Evolutionary conservation across 2,113 vertebrate species (phyloP).

Genomic region (Percopsis transmontana): DNA sequence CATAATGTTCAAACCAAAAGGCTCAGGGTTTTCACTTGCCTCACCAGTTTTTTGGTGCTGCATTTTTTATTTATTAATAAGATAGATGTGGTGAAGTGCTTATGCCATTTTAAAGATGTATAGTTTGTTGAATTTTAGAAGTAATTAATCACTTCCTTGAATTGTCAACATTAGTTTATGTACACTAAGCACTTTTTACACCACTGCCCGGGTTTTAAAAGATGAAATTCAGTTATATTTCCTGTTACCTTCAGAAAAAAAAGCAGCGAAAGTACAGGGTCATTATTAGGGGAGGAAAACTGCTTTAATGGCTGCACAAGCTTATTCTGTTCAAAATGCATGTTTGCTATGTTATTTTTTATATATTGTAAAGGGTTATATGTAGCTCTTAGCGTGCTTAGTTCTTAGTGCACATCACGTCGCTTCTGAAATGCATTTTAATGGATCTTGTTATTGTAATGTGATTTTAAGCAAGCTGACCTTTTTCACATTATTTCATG

Average conservation of each 20-base stretch:
- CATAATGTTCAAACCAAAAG: neutral
- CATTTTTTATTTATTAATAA: conserved; percentile 34
- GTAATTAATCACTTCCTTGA: too few relatives aligned
- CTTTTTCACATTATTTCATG: conserved; percentile 39
- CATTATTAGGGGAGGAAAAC: too few relatives aligned
- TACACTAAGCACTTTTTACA: neutral
- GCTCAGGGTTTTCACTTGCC: conserved; percentile 3
- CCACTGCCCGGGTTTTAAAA: neutral
- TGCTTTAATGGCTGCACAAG: neutral
- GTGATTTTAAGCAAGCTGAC: conserved; percentile 48
- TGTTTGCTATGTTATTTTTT: neutral
- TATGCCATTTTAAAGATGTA: conserved; percentile 53
- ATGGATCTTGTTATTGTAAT: conserved; percentile 51
- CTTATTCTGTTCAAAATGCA: neutral
- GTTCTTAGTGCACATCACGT: neutral
- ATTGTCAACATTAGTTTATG: neutral
- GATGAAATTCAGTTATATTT: too few relatives aligned
- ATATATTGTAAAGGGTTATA: neutral
- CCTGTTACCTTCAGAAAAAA: neutral
- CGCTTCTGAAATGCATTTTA: conserved; percentile 26
- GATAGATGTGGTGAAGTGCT: conserved; percentile 13
- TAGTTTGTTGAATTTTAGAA: too few relatives aligned
- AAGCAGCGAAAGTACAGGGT: neutral
- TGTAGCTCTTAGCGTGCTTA: conserved; percentile 5
- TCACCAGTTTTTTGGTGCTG: too few relatives aligned